Evolutionary conservation across 2,888 invertebrate genomes (phyloP), one percentile per base, ranked within the genome.

Genomic region (Chaitophorus viminalis): DNA sequence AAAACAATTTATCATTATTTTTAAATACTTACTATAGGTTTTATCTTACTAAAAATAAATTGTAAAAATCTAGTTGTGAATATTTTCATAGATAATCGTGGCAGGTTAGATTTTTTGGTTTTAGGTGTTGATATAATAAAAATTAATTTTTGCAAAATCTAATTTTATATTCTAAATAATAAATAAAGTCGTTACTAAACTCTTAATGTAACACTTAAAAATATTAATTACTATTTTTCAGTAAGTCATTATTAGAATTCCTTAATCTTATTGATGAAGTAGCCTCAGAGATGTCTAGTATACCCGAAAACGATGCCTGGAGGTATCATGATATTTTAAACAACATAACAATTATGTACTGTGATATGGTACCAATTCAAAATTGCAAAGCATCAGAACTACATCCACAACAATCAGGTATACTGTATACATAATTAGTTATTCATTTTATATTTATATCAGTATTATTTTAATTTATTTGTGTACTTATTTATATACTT

Each of bases 361-460:
- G 94, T 88, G 94, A 94, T 76, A 94, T 96, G 82, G 95, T 97
- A 39, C 95, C 96, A 0, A 94, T 94, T 90, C 94, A 95, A 90
- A 97, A 98, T 92, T 94, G 94, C 90, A 94, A 95, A 90, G 94
- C 95, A 90, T 92, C 98, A 88, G 94, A 95, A 90, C 95, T 94
- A 1, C 95, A 98, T 90, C 98, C 98, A 4, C 97, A 98, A 90
- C 96, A 97, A 92, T 94, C 95, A 90, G 95, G 95, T 95, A 91
- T 92, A 93, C 91, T 33, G 75, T 46, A 46, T n/a, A n/a, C n/a
- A n/a, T n/a, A n/a, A n/a, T 46, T 46, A 14, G 14, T 8, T 14
- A 46, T 46, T 46, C 46, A 75, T 88, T 78, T 29, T 74, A 88
- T n/a, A 89, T 72, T 39, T 86, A 14, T 29, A 54, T 29, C 3